These are phyloP conservation scores for Donacobius atricapilla DNA, from an alignment of 2,113 vertebrate species.

Conservation along the genomic window DNA sequence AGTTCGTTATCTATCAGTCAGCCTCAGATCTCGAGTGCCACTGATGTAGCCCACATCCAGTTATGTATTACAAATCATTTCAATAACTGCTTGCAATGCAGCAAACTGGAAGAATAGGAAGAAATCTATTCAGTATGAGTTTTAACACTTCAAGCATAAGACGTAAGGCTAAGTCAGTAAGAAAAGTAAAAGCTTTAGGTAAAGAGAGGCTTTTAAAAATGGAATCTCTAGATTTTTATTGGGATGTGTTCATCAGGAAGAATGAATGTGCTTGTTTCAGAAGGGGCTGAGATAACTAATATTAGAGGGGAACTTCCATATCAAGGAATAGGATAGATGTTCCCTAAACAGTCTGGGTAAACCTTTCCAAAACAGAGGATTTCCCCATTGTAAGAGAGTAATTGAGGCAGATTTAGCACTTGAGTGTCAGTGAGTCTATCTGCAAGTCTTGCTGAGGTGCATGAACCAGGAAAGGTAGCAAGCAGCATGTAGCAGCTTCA, in stretches of 20 bases:
- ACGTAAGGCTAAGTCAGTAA: background rate
- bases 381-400: background rate
- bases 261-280: background rate
- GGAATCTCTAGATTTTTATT: background rate
- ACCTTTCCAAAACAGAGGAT: background rate
- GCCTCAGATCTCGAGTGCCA: background rate
- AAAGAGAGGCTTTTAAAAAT: background rate
- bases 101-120: background rate
- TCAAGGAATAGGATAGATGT: background rate
- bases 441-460: background rate
- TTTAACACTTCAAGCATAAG: background rate
- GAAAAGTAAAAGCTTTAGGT: background rate
- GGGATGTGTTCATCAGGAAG: background rate
- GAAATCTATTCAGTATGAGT: background rate
- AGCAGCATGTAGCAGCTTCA: background rate
- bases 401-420: background rate
- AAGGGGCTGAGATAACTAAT: background rate
- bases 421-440: background rate
- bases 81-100: background rate
- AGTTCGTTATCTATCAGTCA: background rate
- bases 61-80: background rate
- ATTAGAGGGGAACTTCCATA: background rate
- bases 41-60: background rate
- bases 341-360: background rate
- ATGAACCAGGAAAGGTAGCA: background rate